These are phyloP conservation scores for Ptychodera flava DNA, from an alignment of 35 echinoderm and acorn worm species.

Conservation along the genomic window DNA sequence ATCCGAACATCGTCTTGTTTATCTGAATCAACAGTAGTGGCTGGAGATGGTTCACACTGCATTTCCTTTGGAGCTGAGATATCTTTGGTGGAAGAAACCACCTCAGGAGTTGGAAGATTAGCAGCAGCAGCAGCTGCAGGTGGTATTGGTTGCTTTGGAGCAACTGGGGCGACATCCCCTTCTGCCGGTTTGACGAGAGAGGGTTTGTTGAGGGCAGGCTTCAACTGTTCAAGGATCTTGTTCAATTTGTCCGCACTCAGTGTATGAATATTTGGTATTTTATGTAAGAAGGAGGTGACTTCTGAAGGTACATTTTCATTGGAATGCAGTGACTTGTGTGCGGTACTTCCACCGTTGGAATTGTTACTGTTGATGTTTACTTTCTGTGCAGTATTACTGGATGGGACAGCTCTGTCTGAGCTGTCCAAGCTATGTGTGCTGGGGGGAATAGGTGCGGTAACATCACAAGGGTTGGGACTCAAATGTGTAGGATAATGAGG, in stretches of 20 bases:
- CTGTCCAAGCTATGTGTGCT: neutral
- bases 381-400: neutral
- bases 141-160: neutral
- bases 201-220: neutral
- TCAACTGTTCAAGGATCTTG: neutral
- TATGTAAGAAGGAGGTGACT: neutral
- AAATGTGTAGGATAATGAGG: no score
- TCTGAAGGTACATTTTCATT: neutral
- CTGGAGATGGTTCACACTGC: no score
- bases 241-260: neutral
- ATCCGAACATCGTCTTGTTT: no score
- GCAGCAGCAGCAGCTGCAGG: no score
- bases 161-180: no score
- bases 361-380: neutral
- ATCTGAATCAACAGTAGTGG: no score
- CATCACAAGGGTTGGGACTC: no score
- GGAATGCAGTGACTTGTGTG: neutral
- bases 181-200: neutral
- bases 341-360: neutral
- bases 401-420: neutral
- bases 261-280: neutral
- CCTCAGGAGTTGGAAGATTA: no score
- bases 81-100: no score
- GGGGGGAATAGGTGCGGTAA: no score
- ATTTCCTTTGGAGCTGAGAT: no score